These are phyloP conservation scores for Rostratula benghalensis DNA, from an alignment of 2,113 vertebrate species.

Conservation along the genomic window DNA sequence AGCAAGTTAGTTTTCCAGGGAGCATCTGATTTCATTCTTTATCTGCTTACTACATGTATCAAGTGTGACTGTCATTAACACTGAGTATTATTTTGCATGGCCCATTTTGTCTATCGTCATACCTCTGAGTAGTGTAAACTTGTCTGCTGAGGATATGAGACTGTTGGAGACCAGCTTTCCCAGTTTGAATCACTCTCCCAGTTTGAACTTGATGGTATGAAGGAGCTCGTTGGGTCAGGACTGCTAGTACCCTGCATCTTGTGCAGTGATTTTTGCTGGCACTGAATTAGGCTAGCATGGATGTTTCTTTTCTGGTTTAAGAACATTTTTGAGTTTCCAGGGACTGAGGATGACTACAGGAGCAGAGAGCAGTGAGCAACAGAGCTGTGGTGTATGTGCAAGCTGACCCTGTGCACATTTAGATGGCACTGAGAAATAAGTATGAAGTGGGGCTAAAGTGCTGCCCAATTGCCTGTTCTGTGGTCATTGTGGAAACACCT, in stretches of 20 bases:
- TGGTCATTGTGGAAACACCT: background rate
- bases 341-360: background rate
- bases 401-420: background rate
- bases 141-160: background rate
- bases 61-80: background rate
- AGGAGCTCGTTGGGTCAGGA: background rate
- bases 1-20: background rate
- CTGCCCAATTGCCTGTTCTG: background rate
- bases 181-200: background rate
- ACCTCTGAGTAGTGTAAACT: background rate
- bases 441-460: background rate
- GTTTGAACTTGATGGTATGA: background rate
- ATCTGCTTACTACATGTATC: background rate
- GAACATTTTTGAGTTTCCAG: background rate
- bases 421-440: background rate
- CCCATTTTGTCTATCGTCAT: fast-evolving
- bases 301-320: background rate
- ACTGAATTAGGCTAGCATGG: background rate
- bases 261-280: background rate
- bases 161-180: background rate
- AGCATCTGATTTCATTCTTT: background rate
- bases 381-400: background rate
- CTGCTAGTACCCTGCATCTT: background rate
- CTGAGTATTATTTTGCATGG: background rate
- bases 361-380: background rate